phyloP scores from a whole-genome alignment of 2,113 vertebrate species.

The Ameiurus melas region DNA sequence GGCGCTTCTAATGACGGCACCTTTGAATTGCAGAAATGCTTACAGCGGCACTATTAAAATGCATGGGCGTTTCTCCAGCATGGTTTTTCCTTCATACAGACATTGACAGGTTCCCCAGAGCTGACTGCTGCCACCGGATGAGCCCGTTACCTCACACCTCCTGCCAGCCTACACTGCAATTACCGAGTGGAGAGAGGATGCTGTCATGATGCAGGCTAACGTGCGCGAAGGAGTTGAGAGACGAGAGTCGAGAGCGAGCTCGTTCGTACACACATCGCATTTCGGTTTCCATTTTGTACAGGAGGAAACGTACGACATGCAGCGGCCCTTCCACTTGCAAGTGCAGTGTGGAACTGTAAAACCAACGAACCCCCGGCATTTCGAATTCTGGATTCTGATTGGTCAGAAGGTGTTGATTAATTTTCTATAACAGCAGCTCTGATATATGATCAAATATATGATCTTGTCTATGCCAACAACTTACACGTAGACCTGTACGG shows the following conservation, averaged over 20 bases:
- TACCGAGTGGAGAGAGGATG: slow-evolving; percentile 62
- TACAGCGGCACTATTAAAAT: slow-evolving; percentile 70
- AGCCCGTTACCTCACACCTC: slow-evolving; percentile 71
- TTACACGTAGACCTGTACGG: no score
- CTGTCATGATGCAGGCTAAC: slow-evolving; percentile 58
- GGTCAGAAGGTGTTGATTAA: neutral
- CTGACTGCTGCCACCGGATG: slow-evolving; percentile 66
- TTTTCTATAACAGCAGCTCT: neutral
- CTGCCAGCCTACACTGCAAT: slow-evolving; percentile 71
- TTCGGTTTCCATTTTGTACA: neutral
- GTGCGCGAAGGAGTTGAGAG: slow-evolving; percentile 21
- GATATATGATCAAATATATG: neutral
- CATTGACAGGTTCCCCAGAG: slow-evolving; percentile 63
- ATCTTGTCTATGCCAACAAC: neutral
- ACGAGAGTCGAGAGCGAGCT: neutral
- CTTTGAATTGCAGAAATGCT: slow-evolving; percentile 70
- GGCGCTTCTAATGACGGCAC: slow-evolving; percentile 70
- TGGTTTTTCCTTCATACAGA: slow-evolving; percentile 55
- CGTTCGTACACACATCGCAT: slow-evolving; percentile 13
- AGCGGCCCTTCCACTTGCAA: neutral
- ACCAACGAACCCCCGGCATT: neutral
- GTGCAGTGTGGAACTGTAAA: no score
- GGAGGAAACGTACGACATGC: neutral
- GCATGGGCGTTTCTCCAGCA: slow-evolving; percentile 53
- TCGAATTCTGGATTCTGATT: neutral